phyloP scores from a whole-genome alignment of 2,888 invertebrate species.

The Stenchaetothrips biformis region DNA sequence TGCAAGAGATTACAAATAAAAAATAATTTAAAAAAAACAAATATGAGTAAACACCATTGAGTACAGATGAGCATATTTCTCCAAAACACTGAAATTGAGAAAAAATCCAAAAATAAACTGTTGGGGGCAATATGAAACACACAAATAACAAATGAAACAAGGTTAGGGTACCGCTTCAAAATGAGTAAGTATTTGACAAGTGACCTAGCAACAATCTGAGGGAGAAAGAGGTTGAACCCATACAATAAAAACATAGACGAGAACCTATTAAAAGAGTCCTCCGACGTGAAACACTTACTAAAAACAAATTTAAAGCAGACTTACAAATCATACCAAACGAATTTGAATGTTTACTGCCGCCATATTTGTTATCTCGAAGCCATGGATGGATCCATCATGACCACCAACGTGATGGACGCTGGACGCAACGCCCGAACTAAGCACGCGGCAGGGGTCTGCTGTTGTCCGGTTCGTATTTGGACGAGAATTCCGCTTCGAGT shows the following conservation, averaged over 20 bases:
- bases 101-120: not conserved
- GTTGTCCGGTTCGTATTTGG: too few relatives aligned
- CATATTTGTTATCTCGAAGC: not conserved
- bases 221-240: not conserved
- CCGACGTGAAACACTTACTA: not conserved
- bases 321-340: not conserved
- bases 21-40: too few relatives aligned
- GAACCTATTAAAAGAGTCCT: not conserved
- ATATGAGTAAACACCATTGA: too few relatives aligned
- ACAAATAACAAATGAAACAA: too few relatives aligned
- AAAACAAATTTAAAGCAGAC: not conserved
- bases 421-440: too few relatives aligned
- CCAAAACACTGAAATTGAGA: not conserved
- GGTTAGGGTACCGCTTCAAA: not conserved
- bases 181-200: not conserved
- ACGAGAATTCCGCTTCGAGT: too few relatives aligned
- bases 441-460: too few relatives aligned
- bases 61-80: too few relatives aligned
- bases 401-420: too few relatives aligned
- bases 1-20: too few relatives aligned
- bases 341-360: not conserved
- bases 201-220: not conserved
- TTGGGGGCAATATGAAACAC: not conserved
- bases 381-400: too few relatives aligned
- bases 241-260: not conserved